Evolutionary conservation across 1,140 invertebrate genomes (phyloP).

Genomic region (Diabrotica undecimpunctata): DNA sequence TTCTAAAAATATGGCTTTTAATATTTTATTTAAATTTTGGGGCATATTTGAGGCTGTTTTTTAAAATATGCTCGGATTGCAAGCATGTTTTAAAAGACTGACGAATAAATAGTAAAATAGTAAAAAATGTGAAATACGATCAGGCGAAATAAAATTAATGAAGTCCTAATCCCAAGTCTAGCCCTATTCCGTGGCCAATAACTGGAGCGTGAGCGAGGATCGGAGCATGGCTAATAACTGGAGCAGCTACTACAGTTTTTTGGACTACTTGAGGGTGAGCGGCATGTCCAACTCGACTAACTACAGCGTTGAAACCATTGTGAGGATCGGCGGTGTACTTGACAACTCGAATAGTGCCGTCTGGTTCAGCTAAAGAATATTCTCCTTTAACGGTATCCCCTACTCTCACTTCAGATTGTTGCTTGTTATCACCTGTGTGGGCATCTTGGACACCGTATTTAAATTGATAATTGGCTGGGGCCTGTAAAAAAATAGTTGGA

Average conservation of each 20-base stretch:
- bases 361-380: conserved; percentile 56
- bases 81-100: no score
- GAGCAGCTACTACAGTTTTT: not conserved
- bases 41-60: no score
- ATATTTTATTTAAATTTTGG: no score
- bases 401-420: conserved; percentile 45
- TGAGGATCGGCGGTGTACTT: conserved; percentile 50
- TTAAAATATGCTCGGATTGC: no score
- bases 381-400: conserved; percentile 43
- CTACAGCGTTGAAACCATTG: conserved; percentile 13
- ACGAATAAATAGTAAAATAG: no score
- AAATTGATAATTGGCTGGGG: conserved; percentile 63
- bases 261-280: conserved; percentile 17
- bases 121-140: no score
- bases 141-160: not conserved
- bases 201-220: no score
- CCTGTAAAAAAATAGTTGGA: not conserved
- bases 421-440: conserved; percentile 63
- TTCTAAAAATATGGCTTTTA: no score
- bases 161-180: conserved; percentile 7
- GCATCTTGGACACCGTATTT: conserved; percentile 67
- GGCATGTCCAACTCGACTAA: conserved; percentile 14
- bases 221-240: no score
- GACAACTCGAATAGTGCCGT: conserved; percentile 57
- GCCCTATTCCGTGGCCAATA: no score